These are phyloP conservation scores for Aplochiton taeniatus DNA, from an alignment of 2,797 vertebrate species.

Conservation along the genomic window DNA sequence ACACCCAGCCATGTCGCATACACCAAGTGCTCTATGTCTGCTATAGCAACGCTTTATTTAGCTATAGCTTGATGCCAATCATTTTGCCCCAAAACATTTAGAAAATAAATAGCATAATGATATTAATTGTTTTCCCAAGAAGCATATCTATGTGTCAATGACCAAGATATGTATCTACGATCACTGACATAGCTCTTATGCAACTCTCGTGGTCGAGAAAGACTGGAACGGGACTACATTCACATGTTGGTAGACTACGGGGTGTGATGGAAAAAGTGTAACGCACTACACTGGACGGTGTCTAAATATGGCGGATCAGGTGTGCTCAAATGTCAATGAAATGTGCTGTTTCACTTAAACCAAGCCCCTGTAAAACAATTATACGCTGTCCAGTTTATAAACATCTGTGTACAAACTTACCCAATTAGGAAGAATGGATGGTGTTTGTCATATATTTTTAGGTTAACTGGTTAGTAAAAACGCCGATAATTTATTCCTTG, in stretches of 20 bases:
- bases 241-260: not conserved
- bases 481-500: not conserved
- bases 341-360: conserved; percentile 11
- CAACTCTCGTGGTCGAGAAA: not conserved
- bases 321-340: conserved; percentile 52
- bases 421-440: conserved; percentile 18
- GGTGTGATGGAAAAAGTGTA: conserved; percentile 10
- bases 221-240: not conserved
- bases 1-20: no score
- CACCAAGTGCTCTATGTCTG: no score
- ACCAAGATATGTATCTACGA: not conserved
- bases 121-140: no score
- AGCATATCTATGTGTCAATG: not conserved
- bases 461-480: conserved; percentile 11
- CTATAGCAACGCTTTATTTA: no score
- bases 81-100: no score
- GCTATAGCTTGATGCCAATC: no score
- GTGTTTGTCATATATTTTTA: conserved; percentile 3
- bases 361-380: not conserved
- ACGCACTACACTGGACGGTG: conserved; percentile 15
- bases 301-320: conserved; percentile 68
- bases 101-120: no score
- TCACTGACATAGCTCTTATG: not conserved
- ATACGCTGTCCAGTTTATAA: conserved; percentile 6
- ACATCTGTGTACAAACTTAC: conserved; percentile 19